phyloP scores from a whole-genome alignment of 2,113 vertebrate species.

The Bubalus kerabau region DNA sequence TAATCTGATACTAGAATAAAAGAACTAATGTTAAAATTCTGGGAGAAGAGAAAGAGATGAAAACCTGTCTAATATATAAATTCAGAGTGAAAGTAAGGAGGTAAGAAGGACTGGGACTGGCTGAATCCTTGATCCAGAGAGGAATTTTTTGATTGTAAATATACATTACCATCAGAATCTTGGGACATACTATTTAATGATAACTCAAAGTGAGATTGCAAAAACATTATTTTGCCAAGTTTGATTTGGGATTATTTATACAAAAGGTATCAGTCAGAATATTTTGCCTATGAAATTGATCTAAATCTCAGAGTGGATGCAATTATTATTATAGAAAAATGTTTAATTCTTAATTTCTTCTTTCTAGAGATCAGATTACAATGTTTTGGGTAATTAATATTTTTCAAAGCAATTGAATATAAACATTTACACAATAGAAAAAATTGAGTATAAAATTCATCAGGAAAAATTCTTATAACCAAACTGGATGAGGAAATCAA shows the following conservation, averaged over 20 bases:
- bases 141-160: background rate
- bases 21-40: constrained; percentile 1
- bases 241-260: constrained; percentile 1
- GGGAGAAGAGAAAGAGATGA: background rate
- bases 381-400: background rate
- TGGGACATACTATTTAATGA: background rate
- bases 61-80: background rate
- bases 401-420: background rate
- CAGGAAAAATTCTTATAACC: background rate
- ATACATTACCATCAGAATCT: background rate
- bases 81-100: background rate
- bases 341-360: background rate
- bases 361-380: constrained; percentile 7
- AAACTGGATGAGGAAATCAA: constrained; percentile 7
- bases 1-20: background rate
- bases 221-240: background rate
- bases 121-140: background rate
- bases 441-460: background rate
- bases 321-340: background rate
- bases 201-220: background rate
- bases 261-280: background rate
- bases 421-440: background rate
- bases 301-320: background rate
- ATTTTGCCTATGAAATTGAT: constrained; percentile 17
- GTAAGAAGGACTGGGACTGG: background rate